Base-by-base conservation (phyloP, 2,888 invertebrate genomes). In the Perithous albicinctus region DNA sequence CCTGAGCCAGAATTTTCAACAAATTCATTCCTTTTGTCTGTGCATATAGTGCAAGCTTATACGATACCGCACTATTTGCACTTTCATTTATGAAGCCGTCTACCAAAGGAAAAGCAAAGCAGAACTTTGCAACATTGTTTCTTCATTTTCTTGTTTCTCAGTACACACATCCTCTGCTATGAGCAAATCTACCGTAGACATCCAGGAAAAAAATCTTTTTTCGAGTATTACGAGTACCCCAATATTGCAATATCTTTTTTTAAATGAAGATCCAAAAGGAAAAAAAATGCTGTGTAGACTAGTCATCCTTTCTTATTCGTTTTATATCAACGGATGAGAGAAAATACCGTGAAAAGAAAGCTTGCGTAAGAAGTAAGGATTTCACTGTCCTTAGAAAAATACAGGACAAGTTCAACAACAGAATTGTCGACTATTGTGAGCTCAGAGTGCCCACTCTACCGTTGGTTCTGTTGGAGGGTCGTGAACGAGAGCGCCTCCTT, bases 1-100 rank as follows among this genome's bases (percentile, higher is more conserved):
- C 12, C 41, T 10, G 74, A 74, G 64, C 70, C 70, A 51, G 63
- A 78, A 81, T 69, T 70, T 51, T 32, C 12, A 43, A 54, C 46
- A 74, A 70, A 74, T 18, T 46, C 26, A 51, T 41, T 48, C 48
- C 23, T 48, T 48, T 32, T 29, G 64, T 43, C 43, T 59, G 23
- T 56, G 61, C 48, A 75, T 8, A 38, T 8, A 66, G n/a, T 6
- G 7, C 10, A 51, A 20, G 26, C 8, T 26, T 8, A 66, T 43
- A n/a, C 12, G 26, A 43, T 41, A 6, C 4, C 15, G 26, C 18
- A 32, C 6, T 15, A 15, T 59, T 32, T 32, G 3, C 8, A 32
- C 18, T n/a, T 32, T 59, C 15, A 18, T 32, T 29, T 8, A 15
- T 10, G 35, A 59, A 77, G 32, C 63, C 20, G 67, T 38, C 61